These are phyloP conservation scores for Eristalinus aeneus DNA, from an alignment of 2,888 invertebrate species.

Conservation along the genomic window DNA sequence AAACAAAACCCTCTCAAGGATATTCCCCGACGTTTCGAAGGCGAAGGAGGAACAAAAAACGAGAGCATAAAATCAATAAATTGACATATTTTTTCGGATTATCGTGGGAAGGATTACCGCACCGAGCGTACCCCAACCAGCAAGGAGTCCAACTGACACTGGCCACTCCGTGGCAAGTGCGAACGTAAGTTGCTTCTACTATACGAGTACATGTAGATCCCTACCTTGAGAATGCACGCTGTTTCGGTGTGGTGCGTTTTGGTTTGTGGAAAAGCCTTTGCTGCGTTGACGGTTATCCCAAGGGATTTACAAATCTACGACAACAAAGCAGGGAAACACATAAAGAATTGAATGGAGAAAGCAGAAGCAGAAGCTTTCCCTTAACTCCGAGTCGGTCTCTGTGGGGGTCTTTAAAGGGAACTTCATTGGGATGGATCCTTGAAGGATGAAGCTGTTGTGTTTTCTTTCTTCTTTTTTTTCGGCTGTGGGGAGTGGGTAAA, in stretches of 20 bases:
- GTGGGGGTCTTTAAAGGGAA: constrained; percentile 18
- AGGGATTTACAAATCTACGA: constrained; percentile 21
- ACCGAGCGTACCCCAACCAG: constrained; percentile 35
- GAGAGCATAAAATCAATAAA: constrained; percentile 33
- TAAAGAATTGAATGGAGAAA: not conserved
- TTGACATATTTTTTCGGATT: constrained; percentile 38
- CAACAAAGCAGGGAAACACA: constrained; percentile 7
- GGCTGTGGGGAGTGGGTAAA: not conserved
- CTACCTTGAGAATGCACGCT: not conserved
- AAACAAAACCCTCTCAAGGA: constrained; percentile 30
- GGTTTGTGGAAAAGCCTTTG: not conserved
- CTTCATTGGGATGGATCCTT: constrained; percentile 39
- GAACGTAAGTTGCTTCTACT: constrained; percentile 51
- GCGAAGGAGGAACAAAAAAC: not conserved
- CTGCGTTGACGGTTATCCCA: not conserved
- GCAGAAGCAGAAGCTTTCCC: not conserved
- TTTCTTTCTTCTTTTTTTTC: constrained; percentile 22
- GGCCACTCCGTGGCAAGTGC: constrained; percentile 34
- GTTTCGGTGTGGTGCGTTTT: not conserved
- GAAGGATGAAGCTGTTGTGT: constrained; percentile 21
- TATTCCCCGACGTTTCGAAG: constrained; percentile 22
- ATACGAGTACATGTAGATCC: not conserved
- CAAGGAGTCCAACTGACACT: constrained; percentile 40
- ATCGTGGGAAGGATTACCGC: constrained; percentile 52
- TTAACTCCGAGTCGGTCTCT: not conserved